Evolutionary conservation across 2,797 vertebrate genomes (phyloP), one percentile per base, ranked within the genome.

Genomic region (Prunella strophiata): DNA sequence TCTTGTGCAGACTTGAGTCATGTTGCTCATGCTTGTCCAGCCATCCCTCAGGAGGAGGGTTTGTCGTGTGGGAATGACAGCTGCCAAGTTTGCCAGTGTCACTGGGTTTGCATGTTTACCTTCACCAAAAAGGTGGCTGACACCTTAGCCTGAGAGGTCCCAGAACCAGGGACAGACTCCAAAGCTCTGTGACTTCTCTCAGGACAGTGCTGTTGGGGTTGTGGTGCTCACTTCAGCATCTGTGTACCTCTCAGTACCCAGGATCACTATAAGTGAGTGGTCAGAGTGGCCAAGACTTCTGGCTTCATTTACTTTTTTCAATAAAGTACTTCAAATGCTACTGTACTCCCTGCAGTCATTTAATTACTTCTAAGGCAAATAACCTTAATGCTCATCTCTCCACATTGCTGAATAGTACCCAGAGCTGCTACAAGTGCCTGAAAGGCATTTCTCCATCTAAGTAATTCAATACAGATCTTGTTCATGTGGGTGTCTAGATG

Each of bases 331-430:
- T 47, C 71, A 50, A 73, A 55, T 54, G 6, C 20, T 40, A 38
- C 32, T 26, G 23, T 40, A 76, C 85, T 91, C 25, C 16, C 78
- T 54, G 26, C 25, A 72, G 89, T 91, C 63, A 45, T 77, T 94
- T 73, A 88, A 86, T 92, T 66, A 47, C 21, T 87, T 96, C 54
- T 74, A 88, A 92, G 71, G 70, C 73, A 96, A 95, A 95, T 42
- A 92, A 45, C 57, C 57, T 13, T 27, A 51, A 30, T 81, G 23
- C 16, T 91, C 84, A 36, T 73, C 30, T 91, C 73, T 87, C 45
- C 48, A 86, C 77, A 7, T 8, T 63, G 38, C 58, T 65, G 65
- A 95, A 91, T 52, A 93, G 76, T 91, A 78, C 54, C 43, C 61
- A 94, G 68, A 89, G 74, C 65, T 96, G 48, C 88, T 92, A 40